Conservation (phyloP, 2,888 invertebrate species). For the Acleris sparsana region DNA sequence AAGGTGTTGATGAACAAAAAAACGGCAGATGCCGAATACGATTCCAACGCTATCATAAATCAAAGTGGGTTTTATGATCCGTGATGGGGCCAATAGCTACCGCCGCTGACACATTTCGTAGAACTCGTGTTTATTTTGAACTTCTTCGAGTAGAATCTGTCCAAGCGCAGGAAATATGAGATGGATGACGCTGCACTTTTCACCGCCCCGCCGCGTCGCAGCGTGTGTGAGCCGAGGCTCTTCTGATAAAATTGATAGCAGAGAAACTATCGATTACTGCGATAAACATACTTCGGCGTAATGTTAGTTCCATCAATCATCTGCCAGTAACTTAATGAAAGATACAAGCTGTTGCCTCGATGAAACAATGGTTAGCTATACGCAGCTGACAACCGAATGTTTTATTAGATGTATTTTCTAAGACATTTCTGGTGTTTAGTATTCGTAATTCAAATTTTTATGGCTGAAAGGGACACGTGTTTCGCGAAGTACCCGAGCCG, state of each 20-base stretch:
- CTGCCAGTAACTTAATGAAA: constrained; percentile 67
- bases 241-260: constrained; percentile 71
- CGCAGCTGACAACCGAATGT: constrained; percentile 45
- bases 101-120: constrained; percentile 59
- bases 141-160: constrained; percentile 67
- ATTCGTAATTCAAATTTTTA: constrained; percentile 56
- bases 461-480: constrained; percentile 67
- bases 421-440: constrained; percentile 45
- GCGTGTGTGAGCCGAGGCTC: constrained; percentile 55
- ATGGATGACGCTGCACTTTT: constrained; percentile 74
- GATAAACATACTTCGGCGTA: constrained; percentile 74
- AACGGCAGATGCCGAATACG: constrained; percentile 60
- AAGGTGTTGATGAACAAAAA: constrained; percentile 29
- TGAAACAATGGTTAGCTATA: constrained; percentile 59
- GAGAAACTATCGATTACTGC: constrained; percentile 67
- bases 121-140: constrained; percentile 76
- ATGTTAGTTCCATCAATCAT: constrained; percentile 71
- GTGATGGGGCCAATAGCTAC: constrained; percentile 60
- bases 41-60: constrained; percentile 62
- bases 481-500: constrained; percentile 67
- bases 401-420: constrained; percentile 45
- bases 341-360: constrained; percentile 61
- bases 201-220: constrained; percentile 44
- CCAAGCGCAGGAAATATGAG: constrained; percentile 60
- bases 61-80: constrained; percentile 61